These are phyloP conservation scores for Hapalemur alaotrensis DNA, from an alignment of 2,797 vertebrate genomes.

Conservation along the genomic window DNA sequence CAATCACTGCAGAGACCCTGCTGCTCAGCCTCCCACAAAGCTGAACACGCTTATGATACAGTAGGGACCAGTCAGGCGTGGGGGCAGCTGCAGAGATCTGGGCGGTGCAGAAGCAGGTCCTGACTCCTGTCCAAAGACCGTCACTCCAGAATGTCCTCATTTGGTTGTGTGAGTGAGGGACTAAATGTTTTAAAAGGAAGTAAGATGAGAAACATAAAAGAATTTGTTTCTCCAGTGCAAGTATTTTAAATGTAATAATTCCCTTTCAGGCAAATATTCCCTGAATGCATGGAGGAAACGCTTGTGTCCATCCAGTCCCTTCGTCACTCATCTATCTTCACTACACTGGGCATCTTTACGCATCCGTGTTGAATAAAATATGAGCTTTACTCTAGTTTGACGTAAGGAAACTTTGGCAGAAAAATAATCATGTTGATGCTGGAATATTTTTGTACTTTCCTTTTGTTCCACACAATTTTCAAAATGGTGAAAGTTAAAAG, in stretches of 20 bases:
- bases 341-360: accelerated
- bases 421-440: background rate
- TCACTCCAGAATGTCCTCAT: no score
- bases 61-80: background rate
- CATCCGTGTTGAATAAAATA: background rate
- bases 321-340: background rate
- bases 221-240: background rate
- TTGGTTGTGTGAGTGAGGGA: background rate
- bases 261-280: background rate
- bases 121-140: background rate
- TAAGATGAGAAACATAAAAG: background rate
- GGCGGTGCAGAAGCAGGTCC: background rate
- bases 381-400: background rate
- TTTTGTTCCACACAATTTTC: background rate
- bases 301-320: accelerated
- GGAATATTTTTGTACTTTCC: background rate
- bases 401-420: background rate
- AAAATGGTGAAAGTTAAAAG: background rate
- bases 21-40: background rate
- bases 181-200: background rate
- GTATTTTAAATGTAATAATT: background rate
- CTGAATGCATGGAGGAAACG: accelerated
- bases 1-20: background rate
- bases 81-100: no score
- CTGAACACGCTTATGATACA: background rate